phyloP scores from a whole-genome alignment of 92 coral and sea anemone species.

The Epizoanthus ramosus region DNA sequence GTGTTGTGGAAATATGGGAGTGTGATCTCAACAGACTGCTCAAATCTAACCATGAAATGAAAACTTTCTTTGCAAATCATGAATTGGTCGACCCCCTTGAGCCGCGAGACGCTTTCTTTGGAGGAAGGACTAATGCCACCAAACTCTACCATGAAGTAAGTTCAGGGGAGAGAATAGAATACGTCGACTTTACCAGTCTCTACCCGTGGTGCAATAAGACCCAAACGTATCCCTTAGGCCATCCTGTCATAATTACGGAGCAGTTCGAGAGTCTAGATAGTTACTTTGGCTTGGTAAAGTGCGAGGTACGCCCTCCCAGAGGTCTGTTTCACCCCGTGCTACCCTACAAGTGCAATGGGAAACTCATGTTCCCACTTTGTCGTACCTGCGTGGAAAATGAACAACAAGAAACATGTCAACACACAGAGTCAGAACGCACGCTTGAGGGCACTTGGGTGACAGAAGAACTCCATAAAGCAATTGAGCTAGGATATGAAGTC shows the following conservation, averaged over 20 bases:
- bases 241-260: constrained; percentile 39
- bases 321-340: constrained; percentile 54
- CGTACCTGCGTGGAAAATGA: constrained; percentile 41
- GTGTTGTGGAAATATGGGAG: constrained; percentile 54
- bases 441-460: constrained; percentile 54
- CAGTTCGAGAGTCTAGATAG: constrained; percentile 18
- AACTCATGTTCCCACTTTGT: constrained; percentile 52
- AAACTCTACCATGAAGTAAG: no score
- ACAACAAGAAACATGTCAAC: constrained; percentile 47
- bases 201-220: no score
- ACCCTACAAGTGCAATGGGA: constrained; percentile 35
- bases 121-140: no score
- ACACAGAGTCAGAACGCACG: constrained; percentile 43
- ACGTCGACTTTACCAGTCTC: no score
- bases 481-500: constrained; percentile 34
- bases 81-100: constrained; percentile 4
- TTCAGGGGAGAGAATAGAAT: no score
- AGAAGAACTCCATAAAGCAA: constrained; percentile 26
- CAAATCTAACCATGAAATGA: background rate
- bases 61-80: background rate
- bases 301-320: constrained; percentile 29
- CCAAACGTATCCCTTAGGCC: constrained; percentile 30
- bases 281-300: constrained; percentile 36
- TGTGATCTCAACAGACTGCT: constrained; percentile 34
- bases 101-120: no score